Conservation (phyloP, 2,113 vertebrate genomes). For the Perognathus longimembris region DNA sequence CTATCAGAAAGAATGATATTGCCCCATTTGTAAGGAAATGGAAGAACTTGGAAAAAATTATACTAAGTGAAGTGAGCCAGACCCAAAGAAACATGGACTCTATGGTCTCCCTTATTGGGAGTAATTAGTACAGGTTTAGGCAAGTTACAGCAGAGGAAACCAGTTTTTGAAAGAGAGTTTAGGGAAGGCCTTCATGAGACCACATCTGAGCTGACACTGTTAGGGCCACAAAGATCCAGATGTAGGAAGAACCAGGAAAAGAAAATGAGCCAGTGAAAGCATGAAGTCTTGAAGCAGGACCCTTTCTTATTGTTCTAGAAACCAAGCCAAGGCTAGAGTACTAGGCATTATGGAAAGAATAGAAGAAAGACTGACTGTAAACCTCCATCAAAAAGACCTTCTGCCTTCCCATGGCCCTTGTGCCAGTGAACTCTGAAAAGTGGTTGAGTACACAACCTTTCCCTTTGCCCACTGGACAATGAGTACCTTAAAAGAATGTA, state of each 20-base stretch:
- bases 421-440: neutral
- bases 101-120: no score
- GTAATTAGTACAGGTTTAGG: no score
- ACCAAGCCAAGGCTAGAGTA: neutral
- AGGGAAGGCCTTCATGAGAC: neutral
- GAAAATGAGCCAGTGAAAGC: neutral
- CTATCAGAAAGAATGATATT: no score
- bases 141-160: no score
- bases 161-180: neutral
- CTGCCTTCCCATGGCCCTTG: neutral
- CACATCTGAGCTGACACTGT: neutral
- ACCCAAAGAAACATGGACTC: no score
- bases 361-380: neutral
- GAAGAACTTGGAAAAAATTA: no score
- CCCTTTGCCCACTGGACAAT: neutral
- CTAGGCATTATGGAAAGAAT: neutral
- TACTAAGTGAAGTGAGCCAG: no score
- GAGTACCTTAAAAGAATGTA: neutral
- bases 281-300: neutral
- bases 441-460: neutral
- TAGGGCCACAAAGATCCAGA: neutral
- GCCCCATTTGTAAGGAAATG: no score
- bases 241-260: neutral
- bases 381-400: neutral
- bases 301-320: neutral